Evolutionary conservation across 2,113 vertebrate species (phyloP).

Genomic region (Pangasianodon hypophthalmus): DNA sequence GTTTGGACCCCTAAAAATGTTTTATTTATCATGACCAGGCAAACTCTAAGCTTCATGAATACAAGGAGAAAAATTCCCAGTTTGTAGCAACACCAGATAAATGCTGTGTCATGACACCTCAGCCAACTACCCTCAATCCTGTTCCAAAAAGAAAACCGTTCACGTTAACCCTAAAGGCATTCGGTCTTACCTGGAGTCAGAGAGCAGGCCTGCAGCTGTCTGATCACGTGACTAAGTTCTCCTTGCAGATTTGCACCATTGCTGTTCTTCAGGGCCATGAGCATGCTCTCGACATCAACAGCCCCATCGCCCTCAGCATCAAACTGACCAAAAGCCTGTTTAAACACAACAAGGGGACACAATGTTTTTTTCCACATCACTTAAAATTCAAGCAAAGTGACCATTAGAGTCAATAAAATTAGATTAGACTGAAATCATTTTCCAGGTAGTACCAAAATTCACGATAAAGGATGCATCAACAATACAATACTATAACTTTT

Average conservation of each 20-base stretch:
- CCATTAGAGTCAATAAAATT: background rate
- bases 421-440: background rate
- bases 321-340: slow-evolving; percentile 92
- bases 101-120: background rate
- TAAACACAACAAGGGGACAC: slow-evolving; percentile 9
- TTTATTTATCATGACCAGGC: background rate
- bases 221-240: slow-evolving; percentile 92
- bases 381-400: background rate
- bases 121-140: background rate
- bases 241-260: slow-evolving; percentile 93
- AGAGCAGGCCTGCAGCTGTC: slow-evolving; percentile 93
- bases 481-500: background rate
- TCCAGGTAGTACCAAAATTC: background rate
- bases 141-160: background rate
- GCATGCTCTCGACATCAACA: slow-evolving; percentile 91
- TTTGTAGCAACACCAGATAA: background rate
- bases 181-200: slow-evolving; percentile 86
- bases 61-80: background rate
- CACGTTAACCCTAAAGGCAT: background rate
- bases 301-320: slow-evolving; percentile 94
- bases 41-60: background rate
- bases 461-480: background rate
- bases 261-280: slow-evolving; percentile 89
- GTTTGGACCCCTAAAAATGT: background rate
- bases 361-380: background rate